These are phyloP conservation scores for Rhinichthys osculus DNA, from an alignment of 2,797 vertebrate species.

Conservation along the genomic window DNA sequence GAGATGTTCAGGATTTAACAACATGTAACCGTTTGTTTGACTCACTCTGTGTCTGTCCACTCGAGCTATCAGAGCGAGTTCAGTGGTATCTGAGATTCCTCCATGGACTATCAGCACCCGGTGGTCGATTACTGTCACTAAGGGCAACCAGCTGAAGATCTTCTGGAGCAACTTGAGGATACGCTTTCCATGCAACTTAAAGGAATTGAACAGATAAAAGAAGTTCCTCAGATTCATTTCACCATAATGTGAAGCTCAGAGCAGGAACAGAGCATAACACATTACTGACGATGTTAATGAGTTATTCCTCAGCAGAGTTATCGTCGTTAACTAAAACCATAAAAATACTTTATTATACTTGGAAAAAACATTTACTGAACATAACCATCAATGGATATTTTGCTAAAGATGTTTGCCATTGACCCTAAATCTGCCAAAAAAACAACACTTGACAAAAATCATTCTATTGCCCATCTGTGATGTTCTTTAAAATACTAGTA, in stretches of 20 bases:
- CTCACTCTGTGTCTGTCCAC: slow-evolving; percentile 87
- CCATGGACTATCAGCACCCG: slow-evolving; percentile 92
- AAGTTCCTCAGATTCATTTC: neutral
- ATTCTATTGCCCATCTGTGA: neutral
- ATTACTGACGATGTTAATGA: neutral
- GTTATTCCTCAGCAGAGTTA: neutral
- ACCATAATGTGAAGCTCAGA: neutral
- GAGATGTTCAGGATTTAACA: neutral
- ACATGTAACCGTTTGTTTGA: neutral
- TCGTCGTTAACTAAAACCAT: neutral
- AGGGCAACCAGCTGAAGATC: slow-evolving; percentile 93
- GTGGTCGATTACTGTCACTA: slow-evolving; percentile 91
- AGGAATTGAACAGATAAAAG: neutral
- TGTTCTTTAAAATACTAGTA: neutral
- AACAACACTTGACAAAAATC: neutral
- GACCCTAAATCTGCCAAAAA: neutral
- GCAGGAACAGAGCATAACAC: neutral
- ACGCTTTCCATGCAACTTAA: slow-evolving; percentile 86
- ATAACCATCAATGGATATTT: too few species aligned
- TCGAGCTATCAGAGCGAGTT: slow-evolving; percentile 84
- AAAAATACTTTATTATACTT: neutral
- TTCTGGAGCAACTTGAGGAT: slow-evolving; percentile 89
- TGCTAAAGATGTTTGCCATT: neutral
- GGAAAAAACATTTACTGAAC: too few species aligned
- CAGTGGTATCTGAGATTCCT: slow-evolving; percentile 88